These are phyloP conservation scores for Diglossa brunneiventris DNA, from an alignment of 2,113 vertebrate genomes.

Conservation along the genomic window DNA sequence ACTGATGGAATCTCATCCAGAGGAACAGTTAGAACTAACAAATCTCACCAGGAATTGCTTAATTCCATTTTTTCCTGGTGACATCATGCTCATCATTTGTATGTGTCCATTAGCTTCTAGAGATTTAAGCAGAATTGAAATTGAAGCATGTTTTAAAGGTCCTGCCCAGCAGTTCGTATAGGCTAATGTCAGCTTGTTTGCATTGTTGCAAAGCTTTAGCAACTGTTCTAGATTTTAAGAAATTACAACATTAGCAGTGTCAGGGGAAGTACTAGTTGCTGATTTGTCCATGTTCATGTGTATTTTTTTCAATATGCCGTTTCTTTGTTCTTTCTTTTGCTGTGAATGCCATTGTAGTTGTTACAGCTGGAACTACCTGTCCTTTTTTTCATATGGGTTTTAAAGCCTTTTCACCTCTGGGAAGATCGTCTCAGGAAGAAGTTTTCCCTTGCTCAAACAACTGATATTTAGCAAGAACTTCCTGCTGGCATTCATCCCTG, in stretches of 20 bases:
- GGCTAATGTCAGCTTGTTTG: neutral
- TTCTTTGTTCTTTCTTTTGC: neutral
- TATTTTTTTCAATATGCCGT: neutral
- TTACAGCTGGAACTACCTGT: neutral
- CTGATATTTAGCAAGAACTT: conserved; percentile 50
- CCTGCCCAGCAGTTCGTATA: neutral
- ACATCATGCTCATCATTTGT: neutral
- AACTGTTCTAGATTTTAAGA: neutral
- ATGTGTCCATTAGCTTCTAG: neutral
- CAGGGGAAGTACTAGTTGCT: neutral
- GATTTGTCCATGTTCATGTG: neutral
- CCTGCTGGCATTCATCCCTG: conserved; percentile 52
- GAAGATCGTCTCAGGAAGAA: neutral
- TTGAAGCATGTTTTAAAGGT: neutral
- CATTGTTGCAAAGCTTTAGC: neutral
- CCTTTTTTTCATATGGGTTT: neutral
- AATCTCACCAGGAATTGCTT: neutral
- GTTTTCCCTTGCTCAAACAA: conserved; percentile 46
- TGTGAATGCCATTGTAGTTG: neutral
- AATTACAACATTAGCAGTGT: neutral
- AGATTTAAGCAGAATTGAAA: neutral
- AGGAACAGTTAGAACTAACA: neutral
- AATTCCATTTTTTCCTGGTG: neutral
- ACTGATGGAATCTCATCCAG: neutral
- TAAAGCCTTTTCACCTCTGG: conserved; percentile 28